A percentile compares a stretch with the other conserved stretches of the same genome.
Conservation (phyloP, 2,888 invertebrate species). For the Mermis nigrescens region DNA sequence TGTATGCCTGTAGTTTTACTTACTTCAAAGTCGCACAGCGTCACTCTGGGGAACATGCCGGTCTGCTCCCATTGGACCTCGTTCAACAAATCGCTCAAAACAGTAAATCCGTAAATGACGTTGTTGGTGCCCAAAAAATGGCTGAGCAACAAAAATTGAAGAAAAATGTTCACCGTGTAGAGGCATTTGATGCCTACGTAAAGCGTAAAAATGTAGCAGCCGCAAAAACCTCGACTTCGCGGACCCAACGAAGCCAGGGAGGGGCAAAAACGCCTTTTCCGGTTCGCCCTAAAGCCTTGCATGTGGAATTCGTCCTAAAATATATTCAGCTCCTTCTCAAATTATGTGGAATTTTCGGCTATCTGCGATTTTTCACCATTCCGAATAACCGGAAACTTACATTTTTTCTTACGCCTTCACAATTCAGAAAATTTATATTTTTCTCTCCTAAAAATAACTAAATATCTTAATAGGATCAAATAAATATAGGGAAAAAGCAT, state of each 20-base stretch:
- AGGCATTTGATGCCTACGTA: constrained; percentile 31
- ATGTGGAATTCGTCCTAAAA: constrained; percentile 31
- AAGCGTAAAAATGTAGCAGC: constrained; percentile 30
- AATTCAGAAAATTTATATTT: too few relatives aligned
- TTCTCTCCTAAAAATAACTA: too few relatives aligned
- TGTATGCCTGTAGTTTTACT: too few relatives aligned
- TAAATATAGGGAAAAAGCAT: too few relatives aligned
- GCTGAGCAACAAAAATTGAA: constrained; percentile 29
- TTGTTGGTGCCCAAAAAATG: constrained; percentile 28
- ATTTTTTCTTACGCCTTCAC: too few relatives aligned
- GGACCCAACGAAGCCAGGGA: neutral
- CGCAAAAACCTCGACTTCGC: constrained; percentile 26
- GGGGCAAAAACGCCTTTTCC: too few relatives aligned
- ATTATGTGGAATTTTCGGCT: too few relatives aligned
- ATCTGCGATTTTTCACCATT: too few relatives aligned
- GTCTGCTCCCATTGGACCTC: constrained; percentile 32
- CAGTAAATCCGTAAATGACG: constrained; percentile 29
- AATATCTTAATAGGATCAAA: too few relatives aligned
- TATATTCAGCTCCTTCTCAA: too few relatives aligned
- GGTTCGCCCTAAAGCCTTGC: neutral
- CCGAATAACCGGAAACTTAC: too few relatives aligned
- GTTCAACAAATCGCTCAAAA: constrained; percentile 28
- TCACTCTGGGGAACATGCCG: constrained; percentile 31
- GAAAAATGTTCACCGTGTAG: constrained; percentile 28
- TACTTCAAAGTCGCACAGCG: constrained; percentile 32